Conservation (phyloP, 1,140 invertebrate genomes). For the Harpegnathos saltator region DNA sequence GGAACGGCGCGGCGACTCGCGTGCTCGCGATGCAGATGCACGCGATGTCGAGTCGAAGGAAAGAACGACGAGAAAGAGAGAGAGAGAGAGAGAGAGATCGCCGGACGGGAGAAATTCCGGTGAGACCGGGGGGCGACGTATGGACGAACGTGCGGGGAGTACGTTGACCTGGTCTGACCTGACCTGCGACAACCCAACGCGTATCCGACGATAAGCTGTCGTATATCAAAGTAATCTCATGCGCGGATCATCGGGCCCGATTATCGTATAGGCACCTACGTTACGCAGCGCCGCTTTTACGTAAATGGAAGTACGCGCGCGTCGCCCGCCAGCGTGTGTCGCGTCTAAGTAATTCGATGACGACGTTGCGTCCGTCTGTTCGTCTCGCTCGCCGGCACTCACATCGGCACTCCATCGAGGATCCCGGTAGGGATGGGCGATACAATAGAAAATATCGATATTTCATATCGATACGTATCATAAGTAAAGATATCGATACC, state of each 20-base stretch:
- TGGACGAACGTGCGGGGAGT: slow-evolving; percentile 64
- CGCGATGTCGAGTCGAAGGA: slow-evolving; percentile 29
- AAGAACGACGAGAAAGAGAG: background rate
- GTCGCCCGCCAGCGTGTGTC: background rate
- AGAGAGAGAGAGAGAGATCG: background rate
- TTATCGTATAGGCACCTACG: slow-evolving; percentile 25
- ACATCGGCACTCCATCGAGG: too few species aligned
- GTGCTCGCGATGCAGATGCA: slow-evolving; percentile 23
- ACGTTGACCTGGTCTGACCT: slow-evolving; percentile 81
- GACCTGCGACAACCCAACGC: slow-evolving; percentile 81
- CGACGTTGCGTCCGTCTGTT: background rate
- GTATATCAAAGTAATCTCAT: slow-evolving; percentile 79
- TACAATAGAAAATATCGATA: too few species aligned
- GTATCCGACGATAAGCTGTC: slow-evolving; percentile 77
- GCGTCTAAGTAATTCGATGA: background rate
- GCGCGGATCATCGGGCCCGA: slow-evolving; percentile 63
- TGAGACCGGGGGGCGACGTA: slow-evolving; percentile 3
- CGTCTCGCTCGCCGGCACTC: background rate
- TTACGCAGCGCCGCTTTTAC: slow-evolving; percentile 56
- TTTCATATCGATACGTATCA: too few species aligned
- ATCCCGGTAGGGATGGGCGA: too few species aligned
- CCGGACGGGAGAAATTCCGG: slow-evolving; percentile 31
- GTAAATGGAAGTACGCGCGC: slow-evolving; percentile 20
- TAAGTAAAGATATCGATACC: too few species aligned
- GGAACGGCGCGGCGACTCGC: background rate